Evolutionary conservation across 92 coral and sea anemone species (phyloP).

Genomic region (Zoanthus sansibaricus): DNA sequence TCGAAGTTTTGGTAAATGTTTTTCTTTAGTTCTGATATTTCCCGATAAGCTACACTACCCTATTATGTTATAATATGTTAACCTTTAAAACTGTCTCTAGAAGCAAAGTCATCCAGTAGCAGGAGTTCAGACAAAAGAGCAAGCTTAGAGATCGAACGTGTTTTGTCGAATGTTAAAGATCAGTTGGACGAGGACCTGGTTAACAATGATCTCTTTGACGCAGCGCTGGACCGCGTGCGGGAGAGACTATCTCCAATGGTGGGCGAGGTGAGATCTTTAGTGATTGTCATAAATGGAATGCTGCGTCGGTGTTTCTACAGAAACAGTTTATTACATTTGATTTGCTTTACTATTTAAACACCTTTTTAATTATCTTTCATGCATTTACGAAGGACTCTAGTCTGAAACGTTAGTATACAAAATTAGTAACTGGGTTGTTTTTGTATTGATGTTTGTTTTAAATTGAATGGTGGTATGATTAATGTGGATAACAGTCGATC

Average conservation of each 20-base stretch:
- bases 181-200: constrained; percentile 73
- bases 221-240: constrained; percentile 90
- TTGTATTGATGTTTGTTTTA: neutral
- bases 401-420: no score
- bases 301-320: no score
- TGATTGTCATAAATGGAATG: neutral
- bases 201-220: constrained; percentile 85
- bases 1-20: no score
- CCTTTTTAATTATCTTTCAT: no score
- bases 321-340: no score
- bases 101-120: neutral
- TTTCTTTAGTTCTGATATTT: no score
- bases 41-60: no score
- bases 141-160: constrained; percentile 65
- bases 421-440: neutral
- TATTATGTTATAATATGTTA: no score
- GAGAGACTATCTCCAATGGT: constrained; percentile 75
- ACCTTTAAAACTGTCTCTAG: neutral
- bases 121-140: constrained; percentile 52
- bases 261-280: constrained; percentile 49
- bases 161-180: constrained; percentile 72
- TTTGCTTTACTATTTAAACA: no score
- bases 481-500: no score
- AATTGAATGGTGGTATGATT: neutral
- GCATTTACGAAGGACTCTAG: no score